phyloP scores from a whole-genome alignment of 2,888 invertebrate genomes.

The Heteromurus nitidus region DNA sequence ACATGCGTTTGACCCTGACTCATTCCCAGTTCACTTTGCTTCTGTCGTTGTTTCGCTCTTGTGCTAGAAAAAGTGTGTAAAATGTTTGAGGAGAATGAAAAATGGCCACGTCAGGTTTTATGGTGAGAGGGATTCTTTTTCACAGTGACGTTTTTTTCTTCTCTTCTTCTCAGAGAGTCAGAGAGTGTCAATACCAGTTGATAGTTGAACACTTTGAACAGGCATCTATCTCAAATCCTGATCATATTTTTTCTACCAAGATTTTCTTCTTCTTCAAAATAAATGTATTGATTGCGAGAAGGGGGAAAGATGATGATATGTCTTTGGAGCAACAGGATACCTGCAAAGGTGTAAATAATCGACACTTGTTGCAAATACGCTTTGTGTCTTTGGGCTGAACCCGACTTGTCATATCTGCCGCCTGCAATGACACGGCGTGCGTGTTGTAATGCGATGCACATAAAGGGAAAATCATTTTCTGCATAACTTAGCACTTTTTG shows the following conservation, averaged over 20 bases:
- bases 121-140: constrained; percentile 62
- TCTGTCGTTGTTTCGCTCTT: constrained; percentile 24
- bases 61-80: constrained; percentile 11
- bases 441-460: too few relatives aligned
- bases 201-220: neutral
- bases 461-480: too few relatives aligned
- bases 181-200: neutral
- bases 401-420: neutral
- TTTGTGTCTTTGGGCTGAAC: neutral
- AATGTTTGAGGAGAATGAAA: constrained; percentile 52
- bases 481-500: too few relatives aligned
- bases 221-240: neutral
- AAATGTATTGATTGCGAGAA: neutral
- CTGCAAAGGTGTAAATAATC: constrained; percentile 31
- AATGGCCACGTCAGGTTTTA: constrained; percentile 68
- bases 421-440: too few relatives aligned
- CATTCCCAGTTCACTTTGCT: constrained; percentile 30
- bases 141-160: constrained; percentile 58
- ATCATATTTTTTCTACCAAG: neutral
- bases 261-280: constrained; percentile 17
- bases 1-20: constrained; percentile 59
- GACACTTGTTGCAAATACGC: constrained; percentile 9
- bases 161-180: constrained; percentile 13
- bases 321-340: too few relatives aligned
- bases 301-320: neutral